phyloP scores from a whole-genome alignment of 2,888 invertebrate species.

The Cephus spinipes region DNA sequence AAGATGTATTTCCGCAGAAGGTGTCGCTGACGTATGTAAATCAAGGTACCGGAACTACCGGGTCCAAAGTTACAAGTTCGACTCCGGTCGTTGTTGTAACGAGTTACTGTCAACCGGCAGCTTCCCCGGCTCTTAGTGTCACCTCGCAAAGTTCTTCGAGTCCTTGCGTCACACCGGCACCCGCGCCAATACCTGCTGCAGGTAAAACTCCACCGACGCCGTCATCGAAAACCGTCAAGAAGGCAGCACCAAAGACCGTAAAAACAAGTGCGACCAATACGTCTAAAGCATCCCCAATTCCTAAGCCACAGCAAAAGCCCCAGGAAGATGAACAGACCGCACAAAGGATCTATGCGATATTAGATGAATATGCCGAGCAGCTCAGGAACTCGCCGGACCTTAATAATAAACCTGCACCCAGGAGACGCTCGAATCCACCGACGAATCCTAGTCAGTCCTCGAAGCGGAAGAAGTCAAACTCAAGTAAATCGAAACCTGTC shows the following conservation, averaged over 20 bases:
- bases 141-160: slow-evolving; percentile 72
- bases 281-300: slow-evolving; percentile 75
- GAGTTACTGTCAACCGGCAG: slow-evolving; percentile 70
- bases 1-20: slow-evolving; percentile 64
- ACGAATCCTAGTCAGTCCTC: slow-evolving; percentile 78
- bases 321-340: slow-evolving; percentile 86
- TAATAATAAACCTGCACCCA: slow-evolving; percentile 84
- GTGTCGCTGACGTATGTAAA: slow-evolving; percentile 71
- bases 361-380: slow-evolving; percentile 85
- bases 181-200: slow-evolving; percentile 64
- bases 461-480: slow-evolving; percentile 77
- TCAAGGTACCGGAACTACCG: slow-evolving; percentile 53
- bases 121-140: slow-evolving; percentile 71
- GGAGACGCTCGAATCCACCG: slow-evolving; percentile 80
- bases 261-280: slow-evolving; percentile 72
- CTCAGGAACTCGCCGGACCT: slow-evolving; percentile 82
- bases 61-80: slow-evolving; percentile 66
- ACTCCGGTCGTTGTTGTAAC: slow-evolving; percentile 72
- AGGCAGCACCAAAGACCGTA: slow-evolving; percentile 70
- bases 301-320: slow-evolving; percentile 79
- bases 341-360: slow-evolving; percentile 81
- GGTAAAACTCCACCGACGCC: slow-evolving; percentile 68
- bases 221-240: slow-evolving; percentile 62
- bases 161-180: slow-evolving; percentile 71
- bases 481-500: slow-evolving; percentile 71